Percentiles rank a stretch among this genome's conserved stretches.
Conservation (phyloP, 2,888 invertebrate species). For the Apodemia duryi region DNA sequence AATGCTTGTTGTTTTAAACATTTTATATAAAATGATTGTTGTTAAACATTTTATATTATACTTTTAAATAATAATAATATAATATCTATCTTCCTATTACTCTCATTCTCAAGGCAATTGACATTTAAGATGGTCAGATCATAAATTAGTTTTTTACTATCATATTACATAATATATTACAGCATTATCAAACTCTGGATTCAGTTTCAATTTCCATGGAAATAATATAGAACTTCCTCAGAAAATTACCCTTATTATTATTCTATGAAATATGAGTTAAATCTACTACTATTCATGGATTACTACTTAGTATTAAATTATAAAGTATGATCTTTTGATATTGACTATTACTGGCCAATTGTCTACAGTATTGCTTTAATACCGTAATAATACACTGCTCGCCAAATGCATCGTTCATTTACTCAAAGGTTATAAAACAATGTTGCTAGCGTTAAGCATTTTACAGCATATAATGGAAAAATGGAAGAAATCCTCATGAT, state of each 20-base stretch:
- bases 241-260: neutral
- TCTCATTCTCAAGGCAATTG: too few species aligned
- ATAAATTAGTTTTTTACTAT: too few species aligned
- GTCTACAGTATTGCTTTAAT: neutral
- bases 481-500: neutral
- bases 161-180: too few species aligned
- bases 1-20: too few species aligned
- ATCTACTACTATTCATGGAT: neutral
- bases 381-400: neutral
- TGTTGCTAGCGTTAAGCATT: neutral
- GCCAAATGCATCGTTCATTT: constrained; percentile 1
- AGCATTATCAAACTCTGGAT: too few species aligned
- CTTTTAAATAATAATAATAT: too few species aligned
- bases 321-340: constrained; percentile 4
- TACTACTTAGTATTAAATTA: neutral
- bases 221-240: neutral
- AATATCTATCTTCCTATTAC: too few species aligned
- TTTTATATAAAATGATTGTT: too few species aligned
- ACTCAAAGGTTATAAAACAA: neutral
- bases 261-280: neutral
- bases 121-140: too few species aligned
- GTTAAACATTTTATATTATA: too few species aligned
- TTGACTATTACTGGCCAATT: neutral
- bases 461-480: neutral
- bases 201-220: too few species aligned